phyloP scores from a whole-genome alignment of 1,140 invertebrate genomes.

The Scaptomyza hsui region DNA sequence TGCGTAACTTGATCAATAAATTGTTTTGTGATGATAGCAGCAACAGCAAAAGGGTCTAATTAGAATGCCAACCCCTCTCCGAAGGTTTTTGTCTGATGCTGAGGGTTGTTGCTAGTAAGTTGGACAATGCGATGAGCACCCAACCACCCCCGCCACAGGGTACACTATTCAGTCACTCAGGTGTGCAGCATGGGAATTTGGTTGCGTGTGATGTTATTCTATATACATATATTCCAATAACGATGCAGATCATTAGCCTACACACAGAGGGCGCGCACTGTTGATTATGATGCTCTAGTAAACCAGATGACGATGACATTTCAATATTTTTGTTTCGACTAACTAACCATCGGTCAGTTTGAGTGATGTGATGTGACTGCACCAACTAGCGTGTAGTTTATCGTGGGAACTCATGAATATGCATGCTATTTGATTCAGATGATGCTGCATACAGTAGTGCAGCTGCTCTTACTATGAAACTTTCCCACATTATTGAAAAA shows the following conservation, averaged over 20 bases:
- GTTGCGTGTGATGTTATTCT: constrained; percentile 77
- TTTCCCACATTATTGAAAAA: constrained; percentile 32
- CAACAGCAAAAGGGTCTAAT: constrained; percentile 57
- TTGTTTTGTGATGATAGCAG: constrained; percentile 73
- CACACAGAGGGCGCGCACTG: constrained; percentile 11
- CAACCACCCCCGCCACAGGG: constrained; percentile 37
- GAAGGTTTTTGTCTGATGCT: constrained; percentile 35
- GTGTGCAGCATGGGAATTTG: constrained; percentile 78
- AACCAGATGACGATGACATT: constrained; percentile 83
- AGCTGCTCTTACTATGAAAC: constrained; percentile 11
- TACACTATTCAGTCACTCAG: constrained; percentile 38
- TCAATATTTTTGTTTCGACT: constrained; percentile 58
- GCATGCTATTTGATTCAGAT: constrained; percentile 10
- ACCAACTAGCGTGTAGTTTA: constrained; percentile 16
- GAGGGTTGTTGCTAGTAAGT: constrained; percentile 31
- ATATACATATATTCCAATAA: neutral
- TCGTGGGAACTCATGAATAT: constrained; percentile 76
- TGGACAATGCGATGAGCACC: constrained; percentile 29
- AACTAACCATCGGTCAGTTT: constrained; percentile 29
- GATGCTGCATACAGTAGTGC: constrained; percentile 17
- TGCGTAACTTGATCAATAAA: constrained; percentile 83
- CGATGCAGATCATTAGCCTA: constrained; percentile 55
- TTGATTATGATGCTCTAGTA: constrained; percentile 70
- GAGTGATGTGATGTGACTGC: constrained; percentile 23
- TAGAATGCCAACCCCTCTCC: constrained; percentile 54